Percentiles rank a stretch among this genome's conserved stretches.
These are phyloP conservation scores for Oscheius sp. DNA, from an alignment of 2,888 invertebrate genomes.

Conservation along the genomic window DNA sequence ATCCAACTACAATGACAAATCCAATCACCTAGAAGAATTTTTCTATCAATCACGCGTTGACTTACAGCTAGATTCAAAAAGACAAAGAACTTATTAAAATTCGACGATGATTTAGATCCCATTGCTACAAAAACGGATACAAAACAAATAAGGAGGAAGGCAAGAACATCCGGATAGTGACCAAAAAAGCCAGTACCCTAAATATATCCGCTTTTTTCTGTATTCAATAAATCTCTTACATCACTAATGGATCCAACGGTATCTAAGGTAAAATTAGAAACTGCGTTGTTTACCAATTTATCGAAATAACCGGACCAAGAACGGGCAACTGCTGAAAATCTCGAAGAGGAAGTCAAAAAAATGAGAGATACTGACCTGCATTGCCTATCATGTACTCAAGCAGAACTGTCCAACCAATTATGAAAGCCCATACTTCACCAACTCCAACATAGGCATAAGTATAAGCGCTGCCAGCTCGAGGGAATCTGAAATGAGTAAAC, in stretches of 20 bases:
- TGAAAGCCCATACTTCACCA: constrained; percentile 91
- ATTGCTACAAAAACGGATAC: constrained; percentile 59
- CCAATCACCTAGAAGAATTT: constrained; percentile 68
- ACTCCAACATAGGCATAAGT: constrained; percentile 95
- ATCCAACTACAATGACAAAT: constrained; percentile 77
- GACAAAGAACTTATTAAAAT: constrained; percentile 71
- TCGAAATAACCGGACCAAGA: constrained; percentile 73
- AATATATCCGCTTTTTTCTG: neutral
- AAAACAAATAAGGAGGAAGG: constrained; percentile 38
- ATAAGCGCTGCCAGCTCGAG: constrained; percentile 79
- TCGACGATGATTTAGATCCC: constrained; percentile 71
- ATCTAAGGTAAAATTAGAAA: constrained; percentile 59
- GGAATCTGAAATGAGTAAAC: constrained; percentile 76
- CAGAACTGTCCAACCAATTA: constrained; percentile 73
- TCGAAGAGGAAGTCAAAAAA: neutral
- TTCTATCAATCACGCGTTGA: too few relatives aligned
- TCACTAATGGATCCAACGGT: constrained; percentile 23
- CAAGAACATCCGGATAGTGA: constrained; percentile 42
- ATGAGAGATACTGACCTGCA: constrained; percentile 36
- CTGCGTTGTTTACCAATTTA: constrained; percentile 52
- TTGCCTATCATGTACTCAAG: constrained; percentile 81
- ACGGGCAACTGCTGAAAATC: constrained; percentile 71
- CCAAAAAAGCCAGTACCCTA: constrained; percentile 43
- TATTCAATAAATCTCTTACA: neutral
- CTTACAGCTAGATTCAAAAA: constrained; percentile 47